phyloP scores from a whole-genome alignment of 2,797 vertebrate species.

The Jordanella pulchra region DNA sequence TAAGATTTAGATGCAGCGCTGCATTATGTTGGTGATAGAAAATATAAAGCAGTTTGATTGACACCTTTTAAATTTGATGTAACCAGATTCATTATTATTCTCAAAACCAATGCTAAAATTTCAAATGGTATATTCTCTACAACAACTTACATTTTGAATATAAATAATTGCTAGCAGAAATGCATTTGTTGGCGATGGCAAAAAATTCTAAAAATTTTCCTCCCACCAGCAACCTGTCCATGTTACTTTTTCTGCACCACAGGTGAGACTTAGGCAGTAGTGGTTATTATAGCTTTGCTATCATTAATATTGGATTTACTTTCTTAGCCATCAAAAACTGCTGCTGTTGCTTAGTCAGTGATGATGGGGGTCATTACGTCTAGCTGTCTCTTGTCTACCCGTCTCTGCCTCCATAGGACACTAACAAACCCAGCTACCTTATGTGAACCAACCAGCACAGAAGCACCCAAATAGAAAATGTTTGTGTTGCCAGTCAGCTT shows the following conservation, averaged over 20 bases:
- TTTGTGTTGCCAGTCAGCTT: constrained; percentile 52
- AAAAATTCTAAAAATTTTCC: constrained; percentile 18
- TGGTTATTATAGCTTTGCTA: constrained; percentile 66
- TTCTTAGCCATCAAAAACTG: constrained; percentile 62
- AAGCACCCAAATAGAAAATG: constrained; percentile 50
- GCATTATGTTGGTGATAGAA: not conserved
- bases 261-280: constrained; percentile 25
- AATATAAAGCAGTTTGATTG: not conserved
- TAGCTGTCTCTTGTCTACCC: constrained; percentile 58
- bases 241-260: constrained; percentile 23
- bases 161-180: constrained; percentile 9
- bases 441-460: constrained; percentile 48
- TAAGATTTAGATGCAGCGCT: too few species aligned
- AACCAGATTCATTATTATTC: not conserved
- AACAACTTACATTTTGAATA: not conserved
- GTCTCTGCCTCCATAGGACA: constrained; percentile 54
- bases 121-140: not conserved
- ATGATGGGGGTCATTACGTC: constrained; percentile 60
- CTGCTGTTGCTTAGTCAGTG: constrained; percentile 54
- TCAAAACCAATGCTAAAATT: not conserved
- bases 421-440: constrained; percentile 62
- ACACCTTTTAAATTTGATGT: not conserved
- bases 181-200: constrained; percentile 29
- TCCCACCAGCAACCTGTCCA: constrained; percentile 39
- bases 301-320: constrained; percentile 69